Percentiles rank a stretch among this genome's conserved stretches.
These are phyloP conservation scores for Clunio marinus DNA, from an alignment of 2,888 invertebrate species.

Conservation along the genomic window DNA sequence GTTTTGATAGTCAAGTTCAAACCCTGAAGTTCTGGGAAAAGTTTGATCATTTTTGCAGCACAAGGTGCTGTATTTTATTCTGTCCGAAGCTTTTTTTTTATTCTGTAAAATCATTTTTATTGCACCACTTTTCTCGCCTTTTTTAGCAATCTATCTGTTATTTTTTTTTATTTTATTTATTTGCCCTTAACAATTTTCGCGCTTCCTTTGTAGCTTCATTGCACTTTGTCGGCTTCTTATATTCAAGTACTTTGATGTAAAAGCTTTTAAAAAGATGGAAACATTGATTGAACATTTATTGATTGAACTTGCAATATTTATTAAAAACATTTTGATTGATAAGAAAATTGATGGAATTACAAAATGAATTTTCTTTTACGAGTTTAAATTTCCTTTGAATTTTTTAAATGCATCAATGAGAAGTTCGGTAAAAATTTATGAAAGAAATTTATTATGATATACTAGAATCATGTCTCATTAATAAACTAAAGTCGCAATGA, in stretches of 20 bases:
- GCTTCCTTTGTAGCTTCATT: not conserved
- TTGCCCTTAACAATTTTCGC: constrained; percentile 14
- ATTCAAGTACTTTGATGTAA: too few relatives aligned
- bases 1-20: not conserved
- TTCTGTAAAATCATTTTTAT: not conserved
- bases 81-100: not conserved
- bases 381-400: not conserved
- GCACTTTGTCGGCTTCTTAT: not conserved
- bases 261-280: too few relatives aligned
- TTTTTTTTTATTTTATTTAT: not conserved
- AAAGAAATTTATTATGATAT: not conserved
- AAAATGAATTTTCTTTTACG: not conserved
- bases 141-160: not conserved
- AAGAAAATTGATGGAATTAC: too few relatives aligned
- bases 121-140: constrained; percentile 22
- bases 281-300: too few relatives aligned
- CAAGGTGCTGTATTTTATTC: not conserved
- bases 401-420: not conserved
- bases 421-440: too few relatives aligned
- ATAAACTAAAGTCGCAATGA: too few relatives aligned
- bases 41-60: not conserved
- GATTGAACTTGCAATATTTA: not conserved
- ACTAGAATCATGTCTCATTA: not conserved
- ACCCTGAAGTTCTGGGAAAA: not conserved
- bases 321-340: not conserved